A percentile compares a stretch with the other conserved stretches of the same genome.
phyloP scores from a whole-genome alignment of 2,888 invertebrate species.

The Drosophila quinaria region DNA sequence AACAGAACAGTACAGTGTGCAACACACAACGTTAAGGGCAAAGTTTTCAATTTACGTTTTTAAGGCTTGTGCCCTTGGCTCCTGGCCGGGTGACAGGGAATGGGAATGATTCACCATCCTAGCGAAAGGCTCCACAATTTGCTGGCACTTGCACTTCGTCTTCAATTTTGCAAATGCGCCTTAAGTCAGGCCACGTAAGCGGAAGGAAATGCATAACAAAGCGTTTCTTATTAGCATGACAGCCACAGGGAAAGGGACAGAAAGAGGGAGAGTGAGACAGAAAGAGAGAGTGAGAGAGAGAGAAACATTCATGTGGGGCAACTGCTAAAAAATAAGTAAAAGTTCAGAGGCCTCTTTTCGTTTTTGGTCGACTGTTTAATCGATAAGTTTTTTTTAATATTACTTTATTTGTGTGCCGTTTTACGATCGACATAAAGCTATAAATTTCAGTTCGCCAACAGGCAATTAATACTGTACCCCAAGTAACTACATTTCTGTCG shows the following conservation, averaged over 20 bases:
- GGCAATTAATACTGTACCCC: background rate
- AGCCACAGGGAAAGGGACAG: conserved; percentile 17
- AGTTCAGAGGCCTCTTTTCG: conserved; percentile 10
- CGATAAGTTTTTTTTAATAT: conserved; percentile 56
- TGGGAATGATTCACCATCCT: no score
- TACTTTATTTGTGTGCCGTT: conserved; percentile 12
- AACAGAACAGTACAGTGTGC: conserved; percentile 16
- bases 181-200: conserved; percentile 73
- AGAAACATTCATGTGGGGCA: background rate
- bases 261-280: background rate
- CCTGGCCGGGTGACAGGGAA: background rate
- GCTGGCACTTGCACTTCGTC: conserved; percentile 71
- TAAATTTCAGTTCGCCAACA: background rate
- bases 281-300: background rate
- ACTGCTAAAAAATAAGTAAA: background rate
- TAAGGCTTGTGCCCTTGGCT: conserved; percentile 43
- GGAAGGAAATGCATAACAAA: conserved; percentile 79
- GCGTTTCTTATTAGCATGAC: conserved; percentile 71
- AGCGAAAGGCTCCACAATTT: conserved; percentile 25
- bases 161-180: conserved; percentile 75
- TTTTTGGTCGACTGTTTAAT: conserved; percentile 62
- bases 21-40: conserved; percentile 30
- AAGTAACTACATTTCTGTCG: background rate
- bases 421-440: conserved; percentile 20
- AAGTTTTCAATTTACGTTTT: conserved; percentile 78